Conservation (phyloP, 2,888 invertebrate genomes). For the Volucella bombylans region DNA sequence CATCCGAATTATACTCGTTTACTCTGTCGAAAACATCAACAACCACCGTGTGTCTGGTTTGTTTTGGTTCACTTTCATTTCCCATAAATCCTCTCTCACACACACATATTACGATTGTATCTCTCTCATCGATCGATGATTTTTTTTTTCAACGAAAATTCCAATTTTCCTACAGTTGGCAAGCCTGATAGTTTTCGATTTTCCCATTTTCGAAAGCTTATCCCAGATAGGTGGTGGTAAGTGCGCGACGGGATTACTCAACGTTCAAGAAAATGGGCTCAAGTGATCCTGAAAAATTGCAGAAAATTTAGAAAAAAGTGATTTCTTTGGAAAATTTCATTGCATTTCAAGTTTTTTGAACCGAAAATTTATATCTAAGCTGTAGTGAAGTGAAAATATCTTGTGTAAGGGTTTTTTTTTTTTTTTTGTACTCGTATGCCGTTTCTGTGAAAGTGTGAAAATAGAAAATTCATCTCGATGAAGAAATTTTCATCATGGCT, state of each 20-base stretch:
- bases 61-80: slow-evolving; percentile 49
- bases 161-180: slow-evolving; percentile 42
- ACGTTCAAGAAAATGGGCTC: slow-evolving; percentile 79
- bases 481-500: slow-evolving; percentile 74
- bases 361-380: slow-evolving; percentile 54
- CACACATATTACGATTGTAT: background rate
- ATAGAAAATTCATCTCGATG: slow-evolving; percentile 46
- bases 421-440: background rate
- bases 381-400: slow-evolving; percentile 65
- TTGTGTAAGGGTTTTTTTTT: slow-evolving; percentile 25
- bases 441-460: slow-evolving; percentile 39
- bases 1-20: slow-evolving; percentile 14
- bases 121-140: slow-evolving; percentile 35
- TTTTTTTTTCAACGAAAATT: slow-evolving; percentile 57
- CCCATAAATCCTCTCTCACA: slow-evolving; percentile 1
- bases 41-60: slow-evolving; percentile 55
- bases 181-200: slow-evolving; percentile 47
- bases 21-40: slow-evolving; percentile 51
- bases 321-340: slow-evolving; percentile 12
- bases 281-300: slow-evolving; percentile 73
- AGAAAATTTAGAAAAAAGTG: slow-evolving; percentile 64
- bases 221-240: slow-evolving; percentile 68
- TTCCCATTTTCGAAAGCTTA: slow-evolving; percentile 66
- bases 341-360: slow-evolving; percentile 35
- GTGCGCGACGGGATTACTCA: slow-evolving; percentile 79